Percentiles rank a stretch among this genome's conserved stretches.
phyloP scores from a whole-genome alignment of 2,797 vertebrate species.

The Alosa sapidissima region DNA sequence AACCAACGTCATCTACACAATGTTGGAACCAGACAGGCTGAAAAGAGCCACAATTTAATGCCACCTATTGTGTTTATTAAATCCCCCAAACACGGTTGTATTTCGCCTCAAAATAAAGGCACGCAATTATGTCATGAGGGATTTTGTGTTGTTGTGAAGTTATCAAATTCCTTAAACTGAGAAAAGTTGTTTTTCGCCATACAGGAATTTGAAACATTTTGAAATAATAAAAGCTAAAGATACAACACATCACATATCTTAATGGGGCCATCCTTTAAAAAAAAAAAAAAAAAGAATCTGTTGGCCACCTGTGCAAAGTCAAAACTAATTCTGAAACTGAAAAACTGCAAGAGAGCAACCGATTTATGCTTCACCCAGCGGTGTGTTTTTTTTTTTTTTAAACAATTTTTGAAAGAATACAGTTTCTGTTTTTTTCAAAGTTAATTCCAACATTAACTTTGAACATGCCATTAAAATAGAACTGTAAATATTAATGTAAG shows the following conservation, averaged over 20 bases:
- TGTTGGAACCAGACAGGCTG: background rate
- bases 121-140: background rate
- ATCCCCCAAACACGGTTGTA: background rate
- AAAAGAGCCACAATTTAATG: background rate
- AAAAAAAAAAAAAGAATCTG: constrained; percentile 55
- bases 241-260: background rate
- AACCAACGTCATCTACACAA: background rate
- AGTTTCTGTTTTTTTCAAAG: background rate
- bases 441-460: constrained; percentile 1
- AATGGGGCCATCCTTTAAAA: constrained; percentile 33
- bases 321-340: constrained; percentile 76
- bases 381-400: too few species aligned
- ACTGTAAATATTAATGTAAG: background rate
- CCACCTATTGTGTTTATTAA: background rate
- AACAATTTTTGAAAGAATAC: background rate
- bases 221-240: background rate
- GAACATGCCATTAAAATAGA: background rate
- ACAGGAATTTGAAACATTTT: background rate
- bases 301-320: constrained; percentile 71
- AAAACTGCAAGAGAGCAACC: constrained; percentile 56
- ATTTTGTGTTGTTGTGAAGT: background rate
- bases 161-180: background rate
- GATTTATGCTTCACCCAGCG: constrained; percentile 39
- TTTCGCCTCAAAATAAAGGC: background rate
- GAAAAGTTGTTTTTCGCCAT: background rate